These are phyloP conservation scores for Podarcis lilfordi DNA, from an alignment of 2,797 vertebrate species.

Conservation along the genomic window DNA sequence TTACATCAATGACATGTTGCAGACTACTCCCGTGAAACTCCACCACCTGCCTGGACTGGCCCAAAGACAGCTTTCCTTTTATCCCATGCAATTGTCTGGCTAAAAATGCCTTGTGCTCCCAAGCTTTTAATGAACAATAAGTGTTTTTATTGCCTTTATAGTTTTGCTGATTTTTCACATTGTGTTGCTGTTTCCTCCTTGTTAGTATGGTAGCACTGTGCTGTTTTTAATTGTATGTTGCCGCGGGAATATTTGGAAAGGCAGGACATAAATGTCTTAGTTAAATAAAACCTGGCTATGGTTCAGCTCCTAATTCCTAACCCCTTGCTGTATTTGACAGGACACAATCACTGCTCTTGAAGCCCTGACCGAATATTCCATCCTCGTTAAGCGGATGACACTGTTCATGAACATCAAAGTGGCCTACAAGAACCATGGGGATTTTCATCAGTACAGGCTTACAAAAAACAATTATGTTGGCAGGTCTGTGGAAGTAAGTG, in stretches of 20 bases:
- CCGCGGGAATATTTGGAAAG: neutral
- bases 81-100: too few relatives aligned
- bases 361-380: conserved; percentile 84
- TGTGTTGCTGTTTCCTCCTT: too few relatives aligned
- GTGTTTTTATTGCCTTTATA: too few relatives aligned
- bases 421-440: conserved; percentile 76
- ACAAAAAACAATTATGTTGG: conserved; percentile 79
- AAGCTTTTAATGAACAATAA: too few relatives aligned
- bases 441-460: conserved; percentile 72
- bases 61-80: too few relatives aligned
- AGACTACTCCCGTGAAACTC: too few relatives aligned
- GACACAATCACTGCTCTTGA: conserved; percentile 88
- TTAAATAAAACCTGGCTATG: neutral
- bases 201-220: too few relatives aligned
- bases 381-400: conserved; percentile 64
- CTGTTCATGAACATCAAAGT: conserved; percentile 84
- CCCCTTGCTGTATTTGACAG: conserved; percentile 69
- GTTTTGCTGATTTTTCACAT: too few relatives aligned
- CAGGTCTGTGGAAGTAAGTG: conserved; percentile 80
- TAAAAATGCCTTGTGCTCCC: too few relatives aligned
- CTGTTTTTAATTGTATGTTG: too few relatives aligned
- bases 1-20: too few relatives aligned
- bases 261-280: neutral
- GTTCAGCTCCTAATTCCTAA: conserved; percentile 15
- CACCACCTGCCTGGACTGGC: too few relatives aligned